Percentiles rank a stretch among this genome's conserved stretches.
Conservation (phyloP, 1,140 invertebrate genomes). For the Megathymus violae region DNA sequence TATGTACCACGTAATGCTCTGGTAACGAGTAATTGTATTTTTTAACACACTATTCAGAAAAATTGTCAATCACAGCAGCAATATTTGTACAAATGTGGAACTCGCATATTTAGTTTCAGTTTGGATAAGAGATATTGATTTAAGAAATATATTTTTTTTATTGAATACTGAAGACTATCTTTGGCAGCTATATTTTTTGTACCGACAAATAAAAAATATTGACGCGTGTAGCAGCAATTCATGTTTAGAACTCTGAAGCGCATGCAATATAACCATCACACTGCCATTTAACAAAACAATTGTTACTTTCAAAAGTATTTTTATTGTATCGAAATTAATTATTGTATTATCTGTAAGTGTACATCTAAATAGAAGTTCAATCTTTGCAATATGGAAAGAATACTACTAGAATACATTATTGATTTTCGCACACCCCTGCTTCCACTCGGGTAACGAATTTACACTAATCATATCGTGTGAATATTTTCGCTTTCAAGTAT, state of each 20-base stretch:
- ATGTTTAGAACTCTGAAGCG: conserved; percentile 31
- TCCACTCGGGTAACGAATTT: conserved; percentile 15
- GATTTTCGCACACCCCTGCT: conserved; percentile 42
- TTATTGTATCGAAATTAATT: conserved; percentile 43
- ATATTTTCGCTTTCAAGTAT: conserved; percentile 24
- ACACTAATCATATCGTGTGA: too few species aligned
- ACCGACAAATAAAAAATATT: too few species aligned
- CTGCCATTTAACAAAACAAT: conserved; percentile 50
- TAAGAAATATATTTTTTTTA: too few species aligned
- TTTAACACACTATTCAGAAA: too few species aligned
- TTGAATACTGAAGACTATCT: not conserved
- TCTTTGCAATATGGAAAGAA: too few species aligned
- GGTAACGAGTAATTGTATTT: too few species aligned
- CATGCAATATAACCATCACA: conserved; percentile 43
- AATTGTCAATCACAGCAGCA: not conserved
- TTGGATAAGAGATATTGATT: too few species aligned
- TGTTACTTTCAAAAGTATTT: conserved; percentile 37
- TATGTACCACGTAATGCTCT: not conserved
- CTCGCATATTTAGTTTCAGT: not conserved
- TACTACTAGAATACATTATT: too few species aligned
- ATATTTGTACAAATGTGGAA: not conserved
- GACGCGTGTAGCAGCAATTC: conserved; percentile 24
- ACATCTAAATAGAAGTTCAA: conserved; percentile 56
- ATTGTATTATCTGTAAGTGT: conserved; percentile 57
- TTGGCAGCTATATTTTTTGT: not conserved